Percentiles rank a stretch among this genome's conserved stretches.
These are phyloP conservation scores for Lochmaea crataegi DNA, from an alignment of 2,888 invertebrate species.

Conservation along the genomic window DNA sequence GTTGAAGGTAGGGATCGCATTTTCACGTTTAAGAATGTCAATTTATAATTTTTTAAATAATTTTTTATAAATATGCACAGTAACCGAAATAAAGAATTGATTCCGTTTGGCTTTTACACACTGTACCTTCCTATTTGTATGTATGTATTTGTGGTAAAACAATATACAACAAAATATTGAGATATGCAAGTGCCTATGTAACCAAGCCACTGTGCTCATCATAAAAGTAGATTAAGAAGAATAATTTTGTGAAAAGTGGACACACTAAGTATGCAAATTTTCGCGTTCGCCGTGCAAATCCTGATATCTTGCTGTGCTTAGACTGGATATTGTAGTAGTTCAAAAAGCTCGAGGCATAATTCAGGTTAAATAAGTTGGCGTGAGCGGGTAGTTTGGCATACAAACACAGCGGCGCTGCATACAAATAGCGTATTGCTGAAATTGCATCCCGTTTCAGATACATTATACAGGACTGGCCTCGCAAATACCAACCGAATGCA, in stretches of 20 bases:
- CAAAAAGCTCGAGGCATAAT: slow-evolving; percentile 50
- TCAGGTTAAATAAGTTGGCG: slow-evolving; percentile 48
- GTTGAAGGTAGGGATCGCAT: no score
- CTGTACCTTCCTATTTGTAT: no score
- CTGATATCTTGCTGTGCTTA: slow-evolving; percentile 20
- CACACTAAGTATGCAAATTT: slow-evolving; percentile 51
- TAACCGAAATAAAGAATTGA: no score
- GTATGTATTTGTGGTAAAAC: no score
- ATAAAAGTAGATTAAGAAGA: slow-evolving; percentile 19
- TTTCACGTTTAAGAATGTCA: no score
- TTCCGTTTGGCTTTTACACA: no score
- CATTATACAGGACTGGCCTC: slow-evolving; percentile 33
- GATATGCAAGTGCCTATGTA: neutral
- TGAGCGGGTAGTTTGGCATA: slow-evolving; percentile 54
- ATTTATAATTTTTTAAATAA: no score
- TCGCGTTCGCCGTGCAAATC: slow-evolving; percentile 20
- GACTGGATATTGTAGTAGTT: slow-evolving; percentile 38
- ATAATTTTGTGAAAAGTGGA: slow-evolving; percentile 38
- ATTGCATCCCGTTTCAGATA: slow-evolving; percentile 45
- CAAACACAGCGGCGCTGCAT: slow-evolving; percentile 56
- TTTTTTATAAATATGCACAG: no score
- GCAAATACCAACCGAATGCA: neutral
- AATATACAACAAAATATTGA: no score
- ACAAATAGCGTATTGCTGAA: slow-evolving; percentile 56
- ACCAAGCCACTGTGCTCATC: slow-evolving; percentile 4